A percentile compares a stretch with the other conserved stretches of the same genome.
phyloP scores from a whole-genome alignment of 2,888 invertebrate genomes.

The Leptarthrus brevirostris region DNA sequence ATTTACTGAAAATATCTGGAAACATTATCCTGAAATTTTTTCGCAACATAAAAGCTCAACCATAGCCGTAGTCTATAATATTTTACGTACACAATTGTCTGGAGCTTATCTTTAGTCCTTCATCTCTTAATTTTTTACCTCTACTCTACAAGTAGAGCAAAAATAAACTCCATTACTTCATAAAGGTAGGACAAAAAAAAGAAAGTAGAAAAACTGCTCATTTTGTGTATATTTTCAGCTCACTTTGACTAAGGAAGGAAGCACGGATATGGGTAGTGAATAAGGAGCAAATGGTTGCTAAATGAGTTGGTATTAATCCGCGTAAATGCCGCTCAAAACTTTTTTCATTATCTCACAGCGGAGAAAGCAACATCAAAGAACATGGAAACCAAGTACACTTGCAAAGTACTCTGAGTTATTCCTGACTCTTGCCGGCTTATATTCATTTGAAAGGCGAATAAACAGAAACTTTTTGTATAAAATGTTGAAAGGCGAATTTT shows the following conservation, averaged over 20 bases:
- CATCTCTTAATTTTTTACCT: too few relatives aligned
- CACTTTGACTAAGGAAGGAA: not conserved
- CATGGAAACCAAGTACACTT: conserved; percentile 8
- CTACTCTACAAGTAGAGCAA: not conserved
- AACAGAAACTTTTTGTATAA: conserved; percentile 14
- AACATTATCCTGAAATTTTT: too few relatives aligned
- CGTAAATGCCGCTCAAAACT: conserved; percentile 36
- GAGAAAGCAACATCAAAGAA: conserved; percentile 21
- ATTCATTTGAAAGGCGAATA: conserved; percentile 10
- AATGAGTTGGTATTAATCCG: conserved; percentile 34
- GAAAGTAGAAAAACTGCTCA: conserved; percentile 4
- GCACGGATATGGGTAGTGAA: not conserved
- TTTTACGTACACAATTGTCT: too few relatives aligned
- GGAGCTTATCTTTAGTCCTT: too few relatives aligned
- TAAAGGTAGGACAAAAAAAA: not conserved
- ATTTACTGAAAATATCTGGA: too few relatives aligned
- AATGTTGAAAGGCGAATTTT: conserved; percentile 13
- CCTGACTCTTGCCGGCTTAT: not conserved
- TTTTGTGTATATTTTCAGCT: conserved; percentile 8
- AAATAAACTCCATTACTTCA: conserved; percentile 23
- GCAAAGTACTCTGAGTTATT: conserved; percentile 2
- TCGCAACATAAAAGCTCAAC: too few relatives aligned
- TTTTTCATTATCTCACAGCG: conserved; percentile 25
- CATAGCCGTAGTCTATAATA: too few relatives aligned
- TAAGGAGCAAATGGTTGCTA: conserved; percentile 22